Evolutionary conservation across 2,888 invertebrate genomes (phyloP).

Genomic region (Onthophagus sagittarius): DNA sequence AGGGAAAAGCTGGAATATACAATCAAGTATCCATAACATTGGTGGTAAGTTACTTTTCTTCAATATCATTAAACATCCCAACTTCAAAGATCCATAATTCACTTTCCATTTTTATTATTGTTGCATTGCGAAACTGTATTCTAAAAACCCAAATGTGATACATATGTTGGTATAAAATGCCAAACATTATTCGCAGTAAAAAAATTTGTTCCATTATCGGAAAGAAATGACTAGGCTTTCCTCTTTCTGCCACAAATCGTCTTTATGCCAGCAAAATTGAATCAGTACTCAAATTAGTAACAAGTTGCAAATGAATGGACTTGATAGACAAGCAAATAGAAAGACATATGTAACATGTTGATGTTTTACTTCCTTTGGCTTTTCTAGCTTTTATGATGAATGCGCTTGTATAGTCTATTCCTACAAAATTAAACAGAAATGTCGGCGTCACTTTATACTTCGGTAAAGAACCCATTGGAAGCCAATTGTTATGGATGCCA

Average conservation of each 20-base stretch:
- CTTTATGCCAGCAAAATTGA: constrained; percentile 25
- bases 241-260: constrained; percentile 25
- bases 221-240: constrained; percentile 19
- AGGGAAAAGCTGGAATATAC: constrained; percentile 31
- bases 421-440: constrained; percentile 24
- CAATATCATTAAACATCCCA: constrained; percentile 35
- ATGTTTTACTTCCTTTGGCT: constrained; percentile 17
- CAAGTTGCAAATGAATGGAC: constrained; percentile 29
- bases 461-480: constrained; percentile 29
- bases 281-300: constrained; percentile 11
- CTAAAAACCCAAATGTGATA: constrained; percentile 29
- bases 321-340: constrained; percentile 30
- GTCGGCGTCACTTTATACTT: constrained; percentile 17
- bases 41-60: constrained; percentile 36
- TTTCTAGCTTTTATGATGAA: constrained; percentile 23
- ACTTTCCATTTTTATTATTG: constrained; percentile 29
- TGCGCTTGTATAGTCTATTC: constrained; percentile 31
- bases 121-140: constrained; percentile 33
- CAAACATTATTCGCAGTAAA: constrained; percentile 25
- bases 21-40: constrained; percentile 33
- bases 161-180: constrained; percentile 31
- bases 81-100: constrained; percentile 24
- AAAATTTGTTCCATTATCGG: constrained; percentile 27
- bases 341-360: constrained; percentile 27
- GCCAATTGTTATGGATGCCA: too few relatives aligned